phyloP scores from a whole-genome alignment of 2,113 vertebrate species.

The Microtus ochrogaster region DNA sequence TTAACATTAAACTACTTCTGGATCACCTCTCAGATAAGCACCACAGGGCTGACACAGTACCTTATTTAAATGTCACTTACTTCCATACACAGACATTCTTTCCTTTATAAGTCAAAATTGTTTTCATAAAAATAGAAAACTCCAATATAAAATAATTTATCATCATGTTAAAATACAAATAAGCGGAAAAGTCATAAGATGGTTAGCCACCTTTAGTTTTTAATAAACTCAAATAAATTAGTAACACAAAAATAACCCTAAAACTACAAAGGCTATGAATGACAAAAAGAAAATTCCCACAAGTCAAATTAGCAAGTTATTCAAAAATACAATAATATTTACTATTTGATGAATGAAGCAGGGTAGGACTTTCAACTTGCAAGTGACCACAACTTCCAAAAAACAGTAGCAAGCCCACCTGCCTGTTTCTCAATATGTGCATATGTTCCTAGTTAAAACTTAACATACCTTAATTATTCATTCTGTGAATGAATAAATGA shows the following conservation, averaged over 20 bases:
- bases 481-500: not conserved
- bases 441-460: not conserved
- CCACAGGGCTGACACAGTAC: not conserved
- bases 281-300: not conserved
- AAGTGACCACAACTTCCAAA: not conserved
- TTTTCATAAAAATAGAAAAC: not conserved
- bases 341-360: not conserved
- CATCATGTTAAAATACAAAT: slow-evolving; percentile 23
- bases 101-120: slow-evolving; percentile 8
- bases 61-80: not conserved
- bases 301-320: not conserved
- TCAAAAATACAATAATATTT: not conserved
- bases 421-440: not conserved
- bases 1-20: not conserved
- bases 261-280: not conserved
- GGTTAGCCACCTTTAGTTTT: not conserved
- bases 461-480: not conserved
- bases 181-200: not conserved
- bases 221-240: slow-evolving; percentile 39
- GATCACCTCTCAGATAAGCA: not conserved
- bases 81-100: not conserved
- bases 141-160: not conserved
- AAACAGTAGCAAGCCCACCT: not conserved
- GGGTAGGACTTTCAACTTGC: not conserved
- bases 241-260: not conserved